Evolutionary conservation across 2,888 invertebrate genomes (phyloP).

Genomic region (Sphecodes monilicornis): DNA sequence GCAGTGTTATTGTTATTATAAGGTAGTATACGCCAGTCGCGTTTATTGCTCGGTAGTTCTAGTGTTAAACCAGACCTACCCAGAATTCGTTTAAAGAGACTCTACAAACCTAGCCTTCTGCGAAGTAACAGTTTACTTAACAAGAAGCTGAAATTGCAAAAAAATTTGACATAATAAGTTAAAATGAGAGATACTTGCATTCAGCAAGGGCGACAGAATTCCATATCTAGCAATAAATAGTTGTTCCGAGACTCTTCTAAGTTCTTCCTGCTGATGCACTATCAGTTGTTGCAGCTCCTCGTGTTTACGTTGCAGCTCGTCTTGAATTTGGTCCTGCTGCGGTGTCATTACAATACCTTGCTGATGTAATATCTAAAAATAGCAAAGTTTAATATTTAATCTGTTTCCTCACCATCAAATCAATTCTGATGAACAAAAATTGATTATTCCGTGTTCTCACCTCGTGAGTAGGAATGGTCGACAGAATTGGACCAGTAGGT

Average conservation of each 20-base stretch:
- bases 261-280: slow-evolving; percentile 93
- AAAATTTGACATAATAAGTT: not conserved
- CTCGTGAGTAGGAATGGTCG: slow-evolving; percentile 77
- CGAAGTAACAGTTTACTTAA: too few relatives aligned
- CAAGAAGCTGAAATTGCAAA: not conserved
- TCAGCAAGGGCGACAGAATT: slow-evolving; percentile 84
- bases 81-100: too few relatives aligned
- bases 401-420: not conserved
- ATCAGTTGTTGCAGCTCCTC: slow-evolving; percentile 94
- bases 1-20: too few relatives aligned
- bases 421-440: not conserved
- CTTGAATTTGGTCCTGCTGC: slow-evolving; percentile 85
- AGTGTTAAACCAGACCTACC: too few relatives aligned
- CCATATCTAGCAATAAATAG: slow-evolving; percentile 92
- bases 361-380: slow-evolving; percentile 77
- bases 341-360: slow-evolving; percentile 86
- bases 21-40: too few relatives aligned
- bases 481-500: slow-evolving; percentile 80
- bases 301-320: slow-evolving; percentile 90
- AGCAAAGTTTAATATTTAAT: not conserved
- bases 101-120: too few relatives aligned
- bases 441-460: slow-evolving; percentile 28
- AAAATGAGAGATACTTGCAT: slow-evolving; percentile 74
- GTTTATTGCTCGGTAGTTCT: too few relatives aligned
- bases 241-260: slow-evolving; percentile 94